Percentiles rank a stretch among this genome's conserved stretches.
Evolutionary conservation across 2,113 vertebrate genomes (phyloP).

Genomic region (Pseudonaja textilis): DNA sequence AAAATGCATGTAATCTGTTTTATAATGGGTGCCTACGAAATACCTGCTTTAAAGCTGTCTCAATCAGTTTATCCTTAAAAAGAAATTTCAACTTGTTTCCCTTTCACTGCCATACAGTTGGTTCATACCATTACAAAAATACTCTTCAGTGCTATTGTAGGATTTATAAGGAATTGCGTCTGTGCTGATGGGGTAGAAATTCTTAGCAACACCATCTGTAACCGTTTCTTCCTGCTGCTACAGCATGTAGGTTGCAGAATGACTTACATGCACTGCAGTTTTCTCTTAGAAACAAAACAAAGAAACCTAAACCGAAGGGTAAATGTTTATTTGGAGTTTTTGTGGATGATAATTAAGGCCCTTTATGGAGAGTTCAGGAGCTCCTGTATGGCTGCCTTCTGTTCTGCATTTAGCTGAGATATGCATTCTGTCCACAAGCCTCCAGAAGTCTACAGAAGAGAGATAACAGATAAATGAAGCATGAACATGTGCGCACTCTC

Average conservation of each 20-base stretch:
- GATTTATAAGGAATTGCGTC: constrained; percentile 63
- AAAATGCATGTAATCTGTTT: constrained; percentile 64
- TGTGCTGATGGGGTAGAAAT: constrained; percentile 53
- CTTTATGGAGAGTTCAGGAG: constrained; percentile 93
- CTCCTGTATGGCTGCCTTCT: constrained; percentile 95
- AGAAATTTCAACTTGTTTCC: constrained; percentile 67
- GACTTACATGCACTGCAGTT: constrained; percentile 74
- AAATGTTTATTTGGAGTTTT: constrained; percentile 82
- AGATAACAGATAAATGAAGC: constrained; percentile 9
- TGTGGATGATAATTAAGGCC: constrained; percentile 69
- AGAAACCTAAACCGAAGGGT: constrained; percentile 83
- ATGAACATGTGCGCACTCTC: neutral
- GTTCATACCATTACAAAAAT: constrained; percentile 75
- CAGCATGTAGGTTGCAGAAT: constrained; percentile 64
- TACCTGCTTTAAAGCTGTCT: constrained; percentile 68
- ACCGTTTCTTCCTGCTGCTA: constrained; percentile 60
- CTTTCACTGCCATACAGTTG: constrained; percentile 62
- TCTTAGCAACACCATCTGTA: constrained; percentile 52
- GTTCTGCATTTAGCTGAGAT: constrained; percentile 87
- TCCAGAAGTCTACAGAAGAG: constrained; percentile 80
- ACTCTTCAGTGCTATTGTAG: constrained; percentile 74
- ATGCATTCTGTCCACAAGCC: constrained; percentile 95
- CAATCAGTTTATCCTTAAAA: constrained; percentile 64
- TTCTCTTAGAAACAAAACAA: constrained; percentile 79
- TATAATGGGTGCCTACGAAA: constrained; percentile 65